Evolutionary conservation across 2,113 vertebrate species (phyloP), one percentile per base, ranked within the genome.

Genomic region (Microtus ochrogaster): DNA sequence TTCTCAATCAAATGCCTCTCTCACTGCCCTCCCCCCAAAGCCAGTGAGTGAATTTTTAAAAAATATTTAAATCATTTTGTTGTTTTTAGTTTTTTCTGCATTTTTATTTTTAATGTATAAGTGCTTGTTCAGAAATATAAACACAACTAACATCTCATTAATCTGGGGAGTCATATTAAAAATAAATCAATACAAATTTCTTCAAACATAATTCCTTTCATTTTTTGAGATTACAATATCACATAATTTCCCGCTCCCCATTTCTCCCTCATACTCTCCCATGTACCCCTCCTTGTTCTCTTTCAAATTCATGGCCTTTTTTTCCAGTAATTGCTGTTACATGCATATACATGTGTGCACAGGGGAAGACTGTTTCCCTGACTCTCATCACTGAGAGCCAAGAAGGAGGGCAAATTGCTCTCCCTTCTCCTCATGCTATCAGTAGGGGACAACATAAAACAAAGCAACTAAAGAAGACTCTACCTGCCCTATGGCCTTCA

Each of bases 161-260:
- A 92, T 49, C 61, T 78, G 86, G 39, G 24, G 24, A 94, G 24
- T 63, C 94, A 70, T 66, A 58, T n/a, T 92, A 41, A 81, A 96
- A 96, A 49, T 92, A 74, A 88, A 68, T 90, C 55, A 87, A 47
- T 84, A 90, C 1, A 58, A 89, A 72, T 77, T 94, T 96, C 78
- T 92, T 65, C n/a, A 9, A 70, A 85, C n/a, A 44, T 9, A 65
- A 36, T n/a, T 47, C 30, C 26, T 65, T 79, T 61, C 6, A n/a
- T 63, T 63, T 93, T 44, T 78, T 89, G 52, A 82, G 6, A 41
- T 83, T 83, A 61, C 3, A 82, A 14, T 58, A 82, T 63, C 22
- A 17, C 55, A 61, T 63, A 13, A 28, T 24, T 63, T 17, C n/a
- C 12, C 7, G 0, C 5, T 61, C 26, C 7, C 13, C 21, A 63